Evolutionary conservation across 2,113 vertebrate species (phyloP).

Genomic region (Megaptera novaeangliae): DNA sequence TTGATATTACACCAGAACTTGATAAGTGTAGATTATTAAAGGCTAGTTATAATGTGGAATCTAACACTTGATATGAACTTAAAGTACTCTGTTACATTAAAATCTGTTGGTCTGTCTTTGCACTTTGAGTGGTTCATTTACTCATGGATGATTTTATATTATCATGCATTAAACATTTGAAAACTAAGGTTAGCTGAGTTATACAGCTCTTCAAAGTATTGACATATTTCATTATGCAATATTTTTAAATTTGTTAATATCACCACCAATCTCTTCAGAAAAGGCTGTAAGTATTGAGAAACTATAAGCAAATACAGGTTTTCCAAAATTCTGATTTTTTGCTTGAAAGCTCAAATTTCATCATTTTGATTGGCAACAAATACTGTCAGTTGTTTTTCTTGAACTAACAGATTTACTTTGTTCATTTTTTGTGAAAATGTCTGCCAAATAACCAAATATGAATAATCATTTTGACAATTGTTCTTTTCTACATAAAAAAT

Average conservation of each 20-base stretch:
- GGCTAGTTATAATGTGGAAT: background rate
- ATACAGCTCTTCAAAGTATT: background rate
- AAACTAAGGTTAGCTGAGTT: background rate
- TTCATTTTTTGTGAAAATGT: slow-evolving; percentile 8
- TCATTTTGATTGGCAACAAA: background rate
- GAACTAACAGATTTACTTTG: background rate
- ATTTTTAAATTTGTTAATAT: background rate
- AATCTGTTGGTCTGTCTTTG: background rate
- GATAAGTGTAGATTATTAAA: background rate
- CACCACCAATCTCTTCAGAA: background rate
- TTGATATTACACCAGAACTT: background rate
- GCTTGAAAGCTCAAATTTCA: background rate
- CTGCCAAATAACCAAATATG: slow-evolving; percentile 2
- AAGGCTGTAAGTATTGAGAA: background rate
- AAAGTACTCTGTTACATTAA: background rate
- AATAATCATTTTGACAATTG: background rate
- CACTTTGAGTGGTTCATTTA: background rate
- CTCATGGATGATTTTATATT: background rate
- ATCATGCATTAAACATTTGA: background rate
- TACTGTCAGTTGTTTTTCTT: background rate
- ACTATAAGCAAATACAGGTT: background rate
- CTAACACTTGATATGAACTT: background rate
- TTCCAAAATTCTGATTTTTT: background rate
- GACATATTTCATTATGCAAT: background rate
- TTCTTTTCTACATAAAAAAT: background rate